Conservation (phyloP, 2,888 invertebrate species). For the Gibbula magus region DNA sequence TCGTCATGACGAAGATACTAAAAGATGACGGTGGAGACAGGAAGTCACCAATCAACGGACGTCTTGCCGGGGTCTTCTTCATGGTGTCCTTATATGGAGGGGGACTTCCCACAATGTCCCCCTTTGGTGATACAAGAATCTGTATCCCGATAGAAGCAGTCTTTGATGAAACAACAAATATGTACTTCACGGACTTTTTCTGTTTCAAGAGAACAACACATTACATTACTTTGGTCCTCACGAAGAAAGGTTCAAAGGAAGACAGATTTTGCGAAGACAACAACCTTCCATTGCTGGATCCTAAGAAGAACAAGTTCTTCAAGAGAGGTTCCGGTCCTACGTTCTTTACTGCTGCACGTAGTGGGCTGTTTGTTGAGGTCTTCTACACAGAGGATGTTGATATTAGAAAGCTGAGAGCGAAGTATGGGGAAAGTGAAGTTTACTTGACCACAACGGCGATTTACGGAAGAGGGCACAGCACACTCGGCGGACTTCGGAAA, state of each 20-base stretch:
- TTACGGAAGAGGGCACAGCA: not conserved
- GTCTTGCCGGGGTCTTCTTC: constrained; percentile 14
- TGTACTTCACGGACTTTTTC: constrained; percentile 17
- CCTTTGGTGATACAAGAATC: constrained; percentile 1
- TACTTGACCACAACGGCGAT: not conserved
- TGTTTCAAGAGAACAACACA: not conserved
- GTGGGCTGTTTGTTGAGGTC: not conserved
- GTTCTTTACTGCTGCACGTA: not conserved
- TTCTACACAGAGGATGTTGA: constrained; percentile 18
- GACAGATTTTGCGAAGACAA: not conserved
- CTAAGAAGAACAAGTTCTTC: not conserved
- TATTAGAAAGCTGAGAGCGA: not conserved
- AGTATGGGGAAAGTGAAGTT: no score
- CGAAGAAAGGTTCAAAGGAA: not conserved
- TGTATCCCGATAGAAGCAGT: not conserved
- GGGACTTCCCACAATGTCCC: not conserved
- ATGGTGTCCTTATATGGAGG: not conserved
- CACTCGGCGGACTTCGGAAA: not conserved
- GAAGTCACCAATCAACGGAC: not conserved
- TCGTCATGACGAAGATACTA: not conserved
- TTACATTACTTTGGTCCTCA: constrained; percentile 2
- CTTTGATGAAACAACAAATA: not conserved
- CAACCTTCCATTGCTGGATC: not conserved
- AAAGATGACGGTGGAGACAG: constrained; percentile 16
- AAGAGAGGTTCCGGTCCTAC: not conserved